Conservation (phyloP, 2,888 invertebrate species). For the Sphaeridia pumilis region DNA sequence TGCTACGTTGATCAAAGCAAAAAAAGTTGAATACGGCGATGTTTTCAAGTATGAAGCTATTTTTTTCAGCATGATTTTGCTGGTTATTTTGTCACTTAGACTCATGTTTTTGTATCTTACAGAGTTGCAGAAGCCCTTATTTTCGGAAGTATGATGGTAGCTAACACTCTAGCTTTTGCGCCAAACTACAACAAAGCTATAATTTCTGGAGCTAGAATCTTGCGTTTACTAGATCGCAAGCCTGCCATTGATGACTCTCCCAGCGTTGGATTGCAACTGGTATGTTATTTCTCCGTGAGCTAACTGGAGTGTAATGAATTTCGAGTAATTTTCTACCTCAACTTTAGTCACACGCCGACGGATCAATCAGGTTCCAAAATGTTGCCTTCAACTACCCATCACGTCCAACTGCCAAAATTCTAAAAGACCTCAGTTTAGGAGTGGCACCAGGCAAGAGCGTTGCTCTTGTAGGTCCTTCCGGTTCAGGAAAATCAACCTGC, state of each 20-base stretch:
- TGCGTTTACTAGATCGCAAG: conserved; percentile 49
- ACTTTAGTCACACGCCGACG: conserved; percentile 32
- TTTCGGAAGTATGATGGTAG: conserved; percentile 40
- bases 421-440: conserved; percentile 56
- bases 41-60: conserved; percentile 38
- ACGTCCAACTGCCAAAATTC: conserved; percentile 45
- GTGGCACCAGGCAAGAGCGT: conserved; percentile 59
- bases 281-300: not conserved
- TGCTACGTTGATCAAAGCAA: conserved; percentile 38
- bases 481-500: conserved; percentile 80
- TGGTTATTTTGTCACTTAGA: not conserved
- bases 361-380: conserved; percentile 41
- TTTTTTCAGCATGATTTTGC: not conserved
- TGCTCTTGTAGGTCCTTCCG: conserved; percentile 54
- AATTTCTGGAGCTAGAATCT: conserved; percentile 56
- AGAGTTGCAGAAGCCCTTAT: conserved; percentile 57
- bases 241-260: conserved; percentile 45
- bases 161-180: conserved; percentile 55
- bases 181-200: conserved; percentile 71
- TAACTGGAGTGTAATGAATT: not conserved
- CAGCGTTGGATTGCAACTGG: conserved; percentile 10
- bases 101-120: conserved; percentile 13
- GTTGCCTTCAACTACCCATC: conserved; percentile 43
- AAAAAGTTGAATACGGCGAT: conserved; percentile 9
- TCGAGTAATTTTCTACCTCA: not conserved